A percentile compares a stretch with the other conserved stretches of the same genome.
Conservation (phyloP, 2,888 invertebrate species). For the Eumacrocentrus americanus region DNA sequence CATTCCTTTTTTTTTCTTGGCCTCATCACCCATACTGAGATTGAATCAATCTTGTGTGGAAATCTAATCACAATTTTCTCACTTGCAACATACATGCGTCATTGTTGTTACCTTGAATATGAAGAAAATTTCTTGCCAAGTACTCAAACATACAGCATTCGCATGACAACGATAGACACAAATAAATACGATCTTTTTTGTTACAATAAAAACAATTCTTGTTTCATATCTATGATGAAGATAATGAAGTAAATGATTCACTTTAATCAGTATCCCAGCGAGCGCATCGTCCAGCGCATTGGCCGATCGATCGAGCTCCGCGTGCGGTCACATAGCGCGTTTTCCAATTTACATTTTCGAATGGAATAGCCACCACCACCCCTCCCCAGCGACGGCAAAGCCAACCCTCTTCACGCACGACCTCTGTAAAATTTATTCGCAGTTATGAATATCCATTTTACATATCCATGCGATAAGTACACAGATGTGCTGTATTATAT, state of each 20-base stretch:
- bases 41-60: neutral
- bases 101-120: too few relatives aligned
- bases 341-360: constrained; percentile 41
- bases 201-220: too few relatives aligned
- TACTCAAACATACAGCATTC: too few relatives aligned
- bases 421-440: constrained; percentile 24
- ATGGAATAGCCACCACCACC: constrained; percentile 26
- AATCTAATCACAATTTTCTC: neutral
- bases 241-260: constrained; percentile 20
- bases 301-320: constrained; percentile 22
- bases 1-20: constrained; percentile 26
- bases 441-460: constrained; percentile 19
- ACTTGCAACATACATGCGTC: too few relatives aligned
- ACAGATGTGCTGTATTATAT: neutral
- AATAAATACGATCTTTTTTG: too few relatives aligned
- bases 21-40: neutral
- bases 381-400: neutral
- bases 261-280: constrained; percentile 27
- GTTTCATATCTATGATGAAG: constrained; percentile 9
- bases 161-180: too few relatives aligned
- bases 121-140: too few relatives aligned
- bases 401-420: constrained; percentile 7
- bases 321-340: constrained; percentile 26
- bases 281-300: constrained; percentile 23
- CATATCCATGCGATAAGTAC: constrained; percentile 18